Percentiles rank a stretch among this genome's conserved stretches.
phyloP scores from a whole-genome alignment of 2,888 invertebrate species.

The Drosophila anomelani region DNA sequence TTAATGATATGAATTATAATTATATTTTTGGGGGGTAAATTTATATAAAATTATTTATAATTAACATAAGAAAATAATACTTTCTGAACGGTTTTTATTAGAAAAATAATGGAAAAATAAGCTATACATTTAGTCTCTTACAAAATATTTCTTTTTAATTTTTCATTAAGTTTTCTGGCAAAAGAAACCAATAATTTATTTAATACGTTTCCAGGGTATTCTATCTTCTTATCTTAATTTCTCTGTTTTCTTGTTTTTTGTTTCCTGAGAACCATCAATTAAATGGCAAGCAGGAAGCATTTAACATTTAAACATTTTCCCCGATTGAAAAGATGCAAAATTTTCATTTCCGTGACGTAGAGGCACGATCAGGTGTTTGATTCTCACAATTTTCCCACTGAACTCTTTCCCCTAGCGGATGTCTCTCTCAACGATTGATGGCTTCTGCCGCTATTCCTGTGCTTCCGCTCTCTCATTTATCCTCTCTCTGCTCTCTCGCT shows the following conservation, averaged over 20 bases:
- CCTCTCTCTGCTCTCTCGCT: neutral
- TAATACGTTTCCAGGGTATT: conserved; percentile 26
- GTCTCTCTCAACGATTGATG: conserved; percentile 16
- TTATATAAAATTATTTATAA: neutral
- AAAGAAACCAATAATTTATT: neutral
- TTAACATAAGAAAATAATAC: too few relatives aligned
- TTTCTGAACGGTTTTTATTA: too few relatives aligned
- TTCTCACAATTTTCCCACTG: neutral
- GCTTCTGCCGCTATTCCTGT: conserved; percentile 3
- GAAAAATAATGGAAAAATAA: too few relatives aligned
- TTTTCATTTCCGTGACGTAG: conserved; percentile 40
- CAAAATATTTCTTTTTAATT: neutral
- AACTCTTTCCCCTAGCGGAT: conserved; percentile 7
- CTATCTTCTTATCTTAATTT: too few relatives aligned
- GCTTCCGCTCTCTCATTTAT: neutral
- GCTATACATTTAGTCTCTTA: too few relatives aligned
- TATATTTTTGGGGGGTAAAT: neutral
- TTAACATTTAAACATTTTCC: conserved; percentile 19
- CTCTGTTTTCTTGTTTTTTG: neutral
- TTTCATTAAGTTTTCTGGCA: neutral
- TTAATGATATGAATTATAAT: neutral
- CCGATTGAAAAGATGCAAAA: conserved; percentile 4
- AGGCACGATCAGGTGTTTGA: conserved; percentile 35
- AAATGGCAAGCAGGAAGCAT: conserved; percentile 33
- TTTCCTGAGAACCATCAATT: conserved; percentile 5